Base-by-base conservation (phyloP, 2,797 vertebrate species). In the Babyrousa celebensis region DNA sequence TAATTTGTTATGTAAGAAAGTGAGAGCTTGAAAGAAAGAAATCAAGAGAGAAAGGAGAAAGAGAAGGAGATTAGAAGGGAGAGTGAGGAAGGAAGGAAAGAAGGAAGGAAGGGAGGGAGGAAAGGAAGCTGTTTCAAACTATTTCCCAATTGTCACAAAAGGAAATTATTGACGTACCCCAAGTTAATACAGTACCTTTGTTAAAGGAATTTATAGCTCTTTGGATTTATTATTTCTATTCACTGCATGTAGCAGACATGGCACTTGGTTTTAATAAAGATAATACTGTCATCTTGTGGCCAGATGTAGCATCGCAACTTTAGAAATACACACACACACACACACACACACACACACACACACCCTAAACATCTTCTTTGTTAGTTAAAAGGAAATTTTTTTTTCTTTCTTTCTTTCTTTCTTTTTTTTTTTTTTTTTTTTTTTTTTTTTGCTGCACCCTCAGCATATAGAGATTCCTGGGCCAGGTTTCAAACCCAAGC, bases 241-340 rank as follows among this genome's bases (percentile, higher is more conserved):
- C 84, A 89, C 4, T 93, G 20, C 4, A 10, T 11, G 12, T 12
- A 88, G 17, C 23, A 60, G 58, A 60, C 67, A 65, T 23, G 75
- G 17, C 40, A n/a, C 18, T 92, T 89, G 36, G 18, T 65, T 94
- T 94, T 96, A 68, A 63, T 78, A 43, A 89, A 86, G 40, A 54
- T 43, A 11, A 74, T 85, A 72, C 88, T 95, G 29, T 9, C 97
- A 98, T 84, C 95, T 93, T 90, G 93, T 94, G 95, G 60, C n/a
- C 10, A 43, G 14, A 52, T 67, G 5, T 12, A 74, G 17, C 36
- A 83, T 10, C 87, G 29, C 85, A 97, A 27, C 23, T 74, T 79
- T 60, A 78, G 12, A 82, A 12, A 68, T 21, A 52, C 6, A 29
- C 6, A 21, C 25, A 11, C 52, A 58, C 40, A 21, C 32, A 43